Base-by-base conservation (phyloP, 1,140 invertebrate species). In the Cyrtorhinus lividipennis region DNA sequence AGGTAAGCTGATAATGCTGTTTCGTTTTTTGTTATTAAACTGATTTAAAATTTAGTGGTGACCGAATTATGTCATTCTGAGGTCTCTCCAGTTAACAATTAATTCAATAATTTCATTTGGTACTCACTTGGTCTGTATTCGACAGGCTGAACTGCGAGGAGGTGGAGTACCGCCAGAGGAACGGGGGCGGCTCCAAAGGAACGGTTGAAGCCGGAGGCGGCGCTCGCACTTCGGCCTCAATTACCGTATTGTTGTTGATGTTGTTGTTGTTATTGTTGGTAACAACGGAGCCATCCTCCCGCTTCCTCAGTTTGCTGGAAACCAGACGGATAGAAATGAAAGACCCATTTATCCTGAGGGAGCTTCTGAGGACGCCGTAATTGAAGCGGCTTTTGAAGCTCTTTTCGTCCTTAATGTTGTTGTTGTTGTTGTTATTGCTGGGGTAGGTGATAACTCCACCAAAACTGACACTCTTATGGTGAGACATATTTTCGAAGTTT, bases 281-380 rank as follows among this genome's bases (percentile, higher is more conserved):
- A 27, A 26, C 24, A 61, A 46, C 63, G 70, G 60, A 71, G 69
- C 56, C 69, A 69, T 89, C 86, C 75, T 88, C 86, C 64, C 86
- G 78, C 76, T 89, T 88, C 69, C 85, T 80, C 75, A 89, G 80
- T 77, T 88, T 90, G 76, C 86, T 89, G 81, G 86, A 85, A 76
- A 90, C 86, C 82, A 89, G 84, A 76, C 86, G 86, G 71, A 89
- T 85, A 70, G 86, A 85, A 75, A 87, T 83, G 81, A 88, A 82
- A 72, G 84, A 63, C 24, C 84, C 84, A 77, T 86, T 87, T 68
- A 73, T 76, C 65, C 73, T 74, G 71, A 76, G 72, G 59, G 67
- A 69, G 30, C 66, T 68, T 38, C 68, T 66, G n/a, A 71, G 63
- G 18, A 62, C 67, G 25, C 68, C 66, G 60, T 67, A 69, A 56